Conservation (phyloP, 2,888 invertebrate genomes). For the Tenodera sinensis region DNA sequence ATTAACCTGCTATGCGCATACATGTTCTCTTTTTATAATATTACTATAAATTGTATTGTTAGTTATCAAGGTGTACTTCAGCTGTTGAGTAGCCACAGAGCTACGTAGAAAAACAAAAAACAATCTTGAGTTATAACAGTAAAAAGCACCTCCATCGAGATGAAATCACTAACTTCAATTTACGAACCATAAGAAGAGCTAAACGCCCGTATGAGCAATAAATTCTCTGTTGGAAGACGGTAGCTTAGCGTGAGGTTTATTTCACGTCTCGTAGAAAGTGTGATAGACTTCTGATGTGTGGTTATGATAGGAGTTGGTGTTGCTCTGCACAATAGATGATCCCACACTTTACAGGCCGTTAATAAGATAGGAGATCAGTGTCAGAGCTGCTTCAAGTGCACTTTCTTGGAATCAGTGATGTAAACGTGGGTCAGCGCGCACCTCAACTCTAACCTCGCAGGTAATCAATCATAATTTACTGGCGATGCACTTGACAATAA, state of each 20-base stretch:
- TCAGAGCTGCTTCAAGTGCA: neutral
- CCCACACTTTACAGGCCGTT: neutral
- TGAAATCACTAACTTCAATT: neutral
- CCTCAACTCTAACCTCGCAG: neutral
- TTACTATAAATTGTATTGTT: too few relatives aligned
- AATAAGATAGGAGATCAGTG: neutral
- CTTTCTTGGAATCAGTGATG: neutral
- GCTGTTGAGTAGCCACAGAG: too few relatives aligned
- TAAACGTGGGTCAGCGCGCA: neutral
- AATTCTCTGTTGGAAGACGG: neutral
- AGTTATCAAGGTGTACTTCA: too few relatives aligned
- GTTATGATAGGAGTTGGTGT: neutral
- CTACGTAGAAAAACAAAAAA: too few relatives aligned
- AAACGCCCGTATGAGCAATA: neutral
- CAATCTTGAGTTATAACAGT: too few relatives aligned
- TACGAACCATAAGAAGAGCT: neutral
- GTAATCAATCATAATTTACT: slow-evolving; percentile 8
- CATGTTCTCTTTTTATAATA: too few relatives aligned
- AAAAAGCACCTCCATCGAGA: neutral
- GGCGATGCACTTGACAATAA: neutral
- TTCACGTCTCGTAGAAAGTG: neutral
- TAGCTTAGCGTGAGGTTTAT: neutral
- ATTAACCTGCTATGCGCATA: too few relatives aligned
- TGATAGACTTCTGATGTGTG: neutral
- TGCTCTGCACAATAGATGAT: neutral